Evolutionary conservation across 2,113 vertebrate genomes (phyloP).

Genomic region (Hippocampus abdominalis): DNA sequence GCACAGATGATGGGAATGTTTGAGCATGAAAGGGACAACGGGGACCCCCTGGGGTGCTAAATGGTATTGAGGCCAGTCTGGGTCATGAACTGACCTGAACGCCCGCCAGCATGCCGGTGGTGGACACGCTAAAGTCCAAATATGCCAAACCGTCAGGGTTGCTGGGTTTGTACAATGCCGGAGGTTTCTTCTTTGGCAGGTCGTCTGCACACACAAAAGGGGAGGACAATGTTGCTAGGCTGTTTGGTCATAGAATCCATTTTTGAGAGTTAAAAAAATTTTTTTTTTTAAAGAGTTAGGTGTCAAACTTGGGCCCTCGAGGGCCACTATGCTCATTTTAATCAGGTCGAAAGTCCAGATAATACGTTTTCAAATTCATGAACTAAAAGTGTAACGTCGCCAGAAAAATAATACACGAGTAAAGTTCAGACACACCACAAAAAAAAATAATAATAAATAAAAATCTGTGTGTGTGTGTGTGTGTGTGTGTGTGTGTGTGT

Average conservation of each 20-base stretch:
- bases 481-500: too few relatives aligned
- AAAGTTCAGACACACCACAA: too few relatives aligned
- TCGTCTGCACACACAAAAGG: slow-evolving; percentile 75
- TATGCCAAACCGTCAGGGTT: slow-evolving; percentile 95
- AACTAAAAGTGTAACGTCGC: too few relatives aligned
- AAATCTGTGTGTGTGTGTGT: too few relatives aligned
- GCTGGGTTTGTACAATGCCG: slow-evolving; percentile 92
- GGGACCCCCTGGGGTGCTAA: background rate
- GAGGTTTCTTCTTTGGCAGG: slow-evolving; percentile 97
- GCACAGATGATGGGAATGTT: background rate
- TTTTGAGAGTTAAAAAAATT: background rate
- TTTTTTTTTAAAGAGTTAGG: too few relatives aligned
- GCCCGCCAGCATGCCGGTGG: slow-evolving; percentile 97
- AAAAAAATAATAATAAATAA: too few relatives aligned
- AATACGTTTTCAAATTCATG: background rate
- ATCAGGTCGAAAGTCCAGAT: background rate
- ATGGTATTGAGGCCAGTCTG: too few relatives aligned
- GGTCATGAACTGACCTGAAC: slow-evolving; percentile 82
- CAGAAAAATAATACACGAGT: too few relatives aligned
- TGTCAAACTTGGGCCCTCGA: too few relatives aligned
- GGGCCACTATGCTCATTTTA: too few relatives aligned
- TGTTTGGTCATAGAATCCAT: background rate
- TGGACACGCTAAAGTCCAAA: slow-evolving; percentile 98
- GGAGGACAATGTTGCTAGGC: background rate
- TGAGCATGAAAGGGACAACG: background rate